Conservation (phyloP, 2,888 invertebrate species). For the Galeruca laticollis region DNA sequence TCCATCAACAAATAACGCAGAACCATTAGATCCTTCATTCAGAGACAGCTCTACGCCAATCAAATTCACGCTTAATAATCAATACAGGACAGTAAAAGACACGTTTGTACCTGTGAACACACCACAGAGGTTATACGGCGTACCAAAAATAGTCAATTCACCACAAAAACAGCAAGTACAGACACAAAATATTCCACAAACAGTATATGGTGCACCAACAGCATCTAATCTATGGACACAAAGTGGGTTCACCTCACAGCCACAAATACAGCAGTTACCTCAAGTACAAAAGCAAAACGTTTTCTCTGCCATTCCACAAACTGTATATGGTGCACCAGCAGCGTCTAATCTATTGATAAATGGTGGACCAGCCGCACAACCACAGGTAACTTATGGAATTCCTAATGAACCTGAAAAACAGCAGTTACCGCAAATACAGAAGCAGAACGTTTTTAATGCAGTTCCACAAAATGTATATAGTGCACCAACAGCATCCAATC, state of each 20-base stretch:
- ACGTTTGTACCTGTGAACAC: neutral
- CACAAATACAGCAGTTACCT: neutral
- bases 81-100: neutral
- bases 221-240: constrained; percentile 1
- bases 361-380: neutral
- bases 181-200: constrained; percentile 26
- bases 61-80: neutral
- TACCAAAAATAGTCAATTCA: neutral
- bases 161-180: constrained; percentile 19
- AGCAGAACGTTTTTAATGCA: neutral
- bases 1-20: constrained; percentile 23
- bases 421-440: neutral
- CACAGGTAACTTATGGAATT: constrained; percentile 26
- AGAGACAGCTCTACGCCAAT: constrained; percentile 2
- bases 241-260: neutral
- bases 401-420: neutral
- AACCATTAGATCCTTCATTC: constrained; percentile 24
- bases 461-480: neutral
- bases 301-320: constrained; percentile 3
- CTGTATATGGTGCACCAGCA: constrained; percentile 1
- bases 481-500: neutral
- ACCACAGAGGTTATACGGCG: neutral
- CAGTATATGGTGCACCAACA: constrained; percentile 32
- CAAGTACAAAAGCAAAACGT: neutral
- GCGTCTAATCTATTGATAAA: neutral